phyloP scores from a whole-genome alignment of 2,888 invertebrate species.

The Drosophila atripex region DNA sequence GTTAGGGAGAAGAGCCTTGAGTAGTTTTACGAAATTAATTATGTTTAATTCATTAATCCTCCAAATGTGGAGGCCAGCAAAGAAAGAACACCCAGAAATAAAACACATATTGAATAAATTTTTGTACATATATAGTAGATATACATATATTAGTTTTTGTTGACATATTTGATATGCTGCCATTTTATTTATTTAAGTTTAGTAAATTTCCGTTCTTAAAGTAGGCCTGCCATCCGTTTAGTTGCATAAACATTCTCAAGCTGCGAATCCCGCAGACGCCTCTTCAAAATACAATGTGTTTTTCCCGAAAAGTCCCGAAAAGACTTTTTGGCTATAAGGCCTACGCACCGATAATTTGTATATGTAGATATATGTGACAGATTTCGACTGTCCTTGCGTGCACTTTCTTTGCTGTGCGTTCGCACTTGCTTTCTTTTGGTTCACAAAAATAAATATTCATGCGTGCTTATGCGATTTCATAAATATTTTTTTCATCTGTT shows the following conservation, averaged over 20 bases:
- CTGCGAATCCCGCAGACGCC: neutral
- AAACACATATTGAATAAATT: slow-evolving; percentile 2
- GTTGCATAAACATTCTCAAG: slow-evolving; percentile 7
- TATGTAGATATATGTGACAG: slow-evolving; percentile 31
- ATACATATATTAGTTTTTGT: slow-evolving; percentile 24
- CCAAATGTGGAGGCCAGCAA: no score
- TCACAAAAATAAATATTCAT: slow-evolving; percentile 67
- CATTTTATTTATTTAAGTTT: slow-evolving; percentile 56
- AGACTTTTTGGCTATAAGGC: neutral
- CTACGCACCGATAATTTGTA: slow-evolving; percentile 17
- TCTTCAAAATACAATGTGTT: neutral
- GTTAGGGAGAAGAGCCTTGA: no score
- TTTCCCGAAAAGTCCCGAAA: neutral
- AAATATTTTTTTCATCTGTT: slow-evolving; percentile 41
- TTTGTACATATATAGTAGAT: slow-evolving; percentile 30
- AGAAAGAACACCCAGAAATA: neutral
- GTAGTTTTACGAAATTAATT: no score
- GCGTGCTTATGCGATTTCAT: slow-evolving; percentile 21
- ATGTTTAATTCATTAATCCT: no score
- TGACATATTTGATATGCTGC: slow-evolving; percentile 74
- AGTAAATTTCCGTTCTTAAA: slow-evolving; percentile 57
- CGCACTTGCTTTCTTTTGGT: slow-evolving; percentile 46
- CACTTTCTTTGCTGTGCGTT: neutral
- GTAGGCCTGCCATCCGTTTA: slow-evolving; percentile 35
- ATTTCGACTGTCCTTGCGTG: slow-evolving; percentile 8